Evolutionary conservation across 1,140 invertebrate species (phyloP), one percentile per base, ranked within the genome.

Genomic region (Apis cerana): DNA sequence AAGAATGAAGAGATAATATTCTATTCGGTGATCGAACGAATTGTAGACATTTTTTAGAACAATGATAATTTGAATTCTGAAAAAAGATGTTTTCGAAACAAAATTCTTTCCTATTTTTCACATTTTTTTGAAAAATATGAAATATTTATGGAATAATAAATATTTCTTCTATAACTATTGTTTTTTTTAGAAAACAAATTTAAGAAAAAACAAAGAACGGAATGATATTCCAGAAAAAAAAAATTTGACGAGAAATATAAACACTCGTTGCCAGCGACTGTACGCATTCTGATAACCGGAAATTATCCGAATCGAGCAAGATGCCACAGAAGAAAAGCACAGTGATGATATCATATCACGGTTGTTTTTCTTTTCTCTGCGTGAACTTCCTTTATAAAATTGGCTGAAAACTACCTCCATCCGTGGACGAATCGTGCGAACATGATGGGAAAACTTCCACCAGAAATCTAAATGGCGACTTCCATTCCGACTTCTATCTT

Each of bases 381-480:
- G 62, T 59, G 65, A 88, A 88, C 87, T 88, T 88, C 75, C 86
- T 88, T 88, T 85, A 88, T 71, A 43, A 65, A 78, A 88, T 88
- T 82, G 61, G 59, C 23, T 70, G 62, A 65, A 81, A 79, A 74
- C 78, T 78, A 56, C 85, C 62, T 75, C 74, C 58, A 69, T 54
- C 75, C 61, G 43, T 70, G 50, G 72, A 59, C 12, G 72, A 88
- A 79, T 85, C 85, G 72, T 69, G 61, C 62, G 61, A 78, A 76
- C 33, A 52, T 54, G 70, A n/a, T 61, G 23, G 72, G 68, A n/a
- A 61, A 70, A 88, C 65, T 87, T 87, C 80, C 75, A 78, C 43
- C 13, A 61, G 56, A 43, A 62, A 72, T 33, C 67, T 79, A 87
- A 88, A 88, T 88, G 79, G 78, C 78, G 75, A 33, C 33, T 70